Evolutionary conservation across 2,888 invertebrate species (phyloP).

Genomic region (Ormyrus thymus): DNA sequence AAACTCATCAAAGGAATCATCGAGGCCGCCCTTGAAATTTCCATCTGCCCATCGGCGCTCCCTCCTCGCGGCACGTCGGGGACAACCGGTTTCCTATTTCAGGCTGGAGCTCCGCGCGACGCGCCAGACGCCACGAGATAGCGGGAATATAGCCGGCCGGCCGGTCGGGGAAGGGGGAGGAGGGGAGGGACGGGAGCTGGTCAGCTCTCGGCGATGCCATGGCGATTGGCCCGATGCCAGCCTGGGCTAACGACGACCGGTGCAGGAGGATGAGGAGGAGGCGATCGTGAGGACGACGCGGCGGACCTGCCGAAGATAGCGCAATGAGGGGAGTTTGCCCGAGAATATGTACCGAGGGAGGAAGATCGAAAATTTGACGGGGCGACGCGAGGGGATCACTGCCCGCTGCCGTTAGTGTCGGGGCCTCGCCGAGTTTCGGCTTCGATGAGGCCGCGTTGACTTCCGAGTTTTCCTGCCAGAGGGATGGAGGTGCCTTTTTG

Average conservation of each 20-base stretch:
- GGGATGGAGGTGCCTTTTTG: too few species aligned
- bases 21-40: too few species aligned
- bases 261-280: slow-evolving; percentile 12
- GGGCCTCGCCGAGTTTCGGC: too few species aligned
- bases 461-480: too few species aligned
- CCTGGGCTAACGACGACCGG: slow-evolving; percentile 71
- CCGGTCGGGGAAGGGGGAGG: neutral
- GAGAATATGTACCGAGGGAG: slow-evolving; percentile 1
- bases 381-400: too few species aligned
- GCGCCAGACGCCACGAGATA: slow-evolving; percentile 2
- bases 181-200: slow-evolving; percentile 62
- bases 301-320: slow-evolving; percentile 49
- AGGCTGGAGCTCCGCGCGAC: neutral
- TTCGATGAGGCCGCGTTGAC: too few species aligned
- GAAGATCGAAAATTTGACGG: slow-evolving; percentile 24
- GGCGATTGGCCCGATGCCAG: slow-evolving; percentile 72
- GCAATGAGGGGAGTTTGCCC: slow-evolving; percentile 40
- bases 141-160: neutral
- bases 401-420: too few species aligned
- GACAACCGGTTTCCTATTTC: slow-evolving; percentile 33
- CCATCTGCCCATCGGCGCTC: too few species aligned
- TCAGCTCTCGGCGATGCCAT: slow-evolving; percentile 64
- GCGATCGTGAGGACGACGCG: slow-evolving; percentile 21
- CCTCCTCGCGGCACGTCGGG: neutral
- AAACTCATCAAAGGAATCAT: too few species aligned